A percentile compares a stretch with the other conserved stretches of the same genome.
Conservation (phyloP, 2,888 invertebrate genomes). For the Cyclophora albipunctata region DNA sequence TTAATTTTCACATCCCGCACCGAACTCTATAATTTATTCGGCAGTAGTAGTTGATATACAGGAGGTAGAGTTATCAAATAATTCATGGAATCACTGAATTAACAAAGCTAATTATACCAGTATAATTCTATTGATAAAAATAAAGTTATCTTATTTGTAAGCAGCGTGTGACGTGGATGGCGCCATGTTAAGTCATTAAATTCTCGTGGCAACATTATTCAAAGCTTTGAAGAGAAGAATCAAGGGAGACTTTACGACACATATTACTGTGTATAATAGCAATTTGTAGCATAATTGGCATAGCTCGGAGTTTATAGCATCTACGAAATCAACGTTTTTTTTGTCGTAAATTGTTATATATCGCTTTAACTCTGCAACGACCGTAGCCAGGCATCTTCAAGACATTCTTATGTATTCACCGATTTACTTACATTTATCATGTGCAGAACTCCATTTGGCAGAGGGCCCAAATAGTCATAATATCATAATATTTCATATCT, state of each 20-base stretch:
- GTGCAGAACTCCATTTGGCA: conserved; percentile 53
- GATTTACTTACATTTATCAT: conserved; percentile 31
- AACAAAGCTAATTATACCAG: no score
- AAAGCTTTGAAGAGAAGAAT: background rate
- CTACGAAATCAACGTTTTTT: conserved; percentile 24
- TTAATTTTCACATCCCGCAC: no score
- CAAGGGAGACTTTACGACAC: conserved; percentile 6
- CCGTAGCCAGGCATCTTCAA: conserved; percentile 34
- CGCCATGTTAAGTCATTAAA: background rate
- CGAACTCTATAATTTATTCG: no score
- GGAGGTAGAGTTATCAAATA: no score
- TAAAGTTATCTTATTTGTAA: no score
- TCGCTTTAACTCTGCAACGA: conserved; percentile 15
- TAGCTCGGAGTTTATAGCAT: conserved; percentile 27
- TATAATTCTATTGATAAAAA: no score
- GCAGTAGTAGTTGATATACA: no score
- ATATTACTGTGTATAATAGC: conserved; percentile 16
- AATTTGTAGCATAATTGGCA: conserved; percentile 25
- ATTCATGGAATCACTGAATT: no score
- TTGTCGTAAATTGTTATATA: conserved; percentile 19
- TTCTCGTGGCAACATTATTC: background rate
- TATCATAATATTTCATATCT: conserved; percentile 47
- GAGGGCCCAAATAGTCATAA: conserved; percentile 41
- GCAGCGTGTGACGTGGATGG: background rate
- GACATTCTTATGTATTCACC: conserved; percentile 45